Percentiles rank a stretch among this genome's conserved stretches.
These are phyloP conservation scores for Ctenicera cuprea DNA, from an alignment of 2,888 invertebrate genomes.

Conservation along the genomic window DNA sequence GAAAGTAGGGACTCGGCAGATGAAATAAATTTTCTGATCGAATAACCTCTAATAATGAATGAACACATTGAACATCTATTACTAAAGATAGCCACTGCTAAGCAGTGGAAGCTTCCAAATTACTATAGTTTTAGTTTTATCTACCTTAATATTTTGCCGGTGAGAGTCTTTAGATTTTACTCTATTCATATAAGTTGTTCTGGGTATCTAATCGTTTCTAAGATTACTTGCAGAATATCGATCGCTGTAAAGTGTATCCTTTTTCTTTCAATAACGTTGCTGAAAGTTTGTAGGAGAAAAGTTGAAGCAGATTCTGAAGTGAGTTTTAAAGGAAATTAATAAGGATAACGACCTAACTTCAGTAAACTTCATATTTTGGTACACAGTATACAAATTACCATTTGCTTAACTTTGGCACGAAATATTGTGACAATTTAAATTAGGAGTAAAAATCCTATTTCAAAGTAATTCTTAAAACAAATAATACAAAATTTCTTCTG, in stretches of 20 bases:
- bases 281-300: constrained; percentile 10
- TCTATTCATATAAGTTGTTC: not conserved
- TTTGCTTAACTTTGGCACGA: constrained; percentile 5
- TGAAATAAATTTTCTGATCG: not conserved
- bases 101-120: not conserved
- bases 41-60: constrained; percentile 13
- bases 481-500: too few species aligned
- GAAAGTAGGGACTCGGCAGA: too few species aligned
- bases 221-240: not conserved
- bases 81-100: not conserved
- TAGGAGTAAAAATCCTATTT: not conserved
- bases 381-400: not conserved
- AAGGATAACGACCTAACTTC: constrained; percentile 12
- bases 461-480: not conserved
- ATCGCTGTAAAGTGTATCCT: not conserved
- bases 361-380: constrained; percentile 4
- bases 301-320: constrained; percentile 4
- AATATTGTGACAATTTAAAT: not conserved
- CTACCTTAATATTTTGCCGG: not conserved
- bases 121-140: constrained; percentile 6
- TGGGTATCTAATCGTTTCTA: not conserved
- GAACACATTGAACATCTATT: constrained; percentile 8
- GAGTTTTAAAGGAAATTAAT: constrained; percentile 10
- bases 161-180: not conserved
- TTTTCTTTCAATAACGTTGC: not conserved